Base-by-base conservation (phyloP, 2,888 invertebrate species). In the Oxytorus armatus region DNA sequence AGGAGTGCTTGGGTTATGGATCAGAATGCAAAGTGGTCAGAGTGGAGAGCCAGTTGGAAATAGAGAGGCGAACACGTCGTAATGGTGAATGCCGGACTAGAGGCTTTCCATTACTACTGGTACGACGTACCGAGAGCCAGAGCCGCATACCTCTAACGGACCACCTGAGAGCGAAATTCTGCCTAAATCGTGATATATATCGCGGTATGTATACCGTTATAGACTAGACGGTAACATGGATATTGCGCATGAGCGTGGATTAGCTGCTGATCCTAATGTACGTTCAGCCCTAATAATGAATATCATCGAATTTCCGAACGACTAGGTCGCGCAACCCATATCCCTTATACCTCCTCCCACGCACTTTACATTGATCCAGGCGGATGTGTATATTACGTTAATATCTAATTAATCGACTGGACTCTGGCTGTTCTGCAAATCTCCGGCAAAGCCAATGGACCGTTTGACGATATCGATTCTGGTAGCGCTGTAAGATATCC, bases 101-200 rank as follows among this genome's bases (percentile, higher is more conserved):
- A 25, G 69, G 83, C 84, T 84, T 85, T 84, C 82, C 82, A 85
- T 86, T 86, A 83, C 81, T 53, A 78, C 77, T 75, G 59, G 23
- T 49, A 73, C 69, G 51, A 59, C 57, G 80, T 77, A 73, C 79
- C 73, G 73, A 68, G 77, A 73, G 73, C 77, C 61, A 47, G 49
- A 61, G 44, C 57, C n/a, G 25, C 53, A n/a, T 57, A 83, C 72
- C 76, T 82, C 63, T 78, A 75, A 82, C 44, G 77, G 61, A 68
- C 61, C 73, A 73, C 73, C 77, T 73, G 73, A 73, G 63, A 36
- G 63, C 68, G 55, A 57, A 73, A 77, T 73, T 77, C 55, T 57
- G 59, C 79, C 72, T 63, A 57, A 76, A 75, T 76, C 57, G 44
- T 63, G 25, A 59, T 69, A 70, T 72, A 79, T 55, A 63, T 59